phyloP scores from a whole-genome alignment of 1,140 invertebrate genomes.

The Hetaerina americana region DNA sequence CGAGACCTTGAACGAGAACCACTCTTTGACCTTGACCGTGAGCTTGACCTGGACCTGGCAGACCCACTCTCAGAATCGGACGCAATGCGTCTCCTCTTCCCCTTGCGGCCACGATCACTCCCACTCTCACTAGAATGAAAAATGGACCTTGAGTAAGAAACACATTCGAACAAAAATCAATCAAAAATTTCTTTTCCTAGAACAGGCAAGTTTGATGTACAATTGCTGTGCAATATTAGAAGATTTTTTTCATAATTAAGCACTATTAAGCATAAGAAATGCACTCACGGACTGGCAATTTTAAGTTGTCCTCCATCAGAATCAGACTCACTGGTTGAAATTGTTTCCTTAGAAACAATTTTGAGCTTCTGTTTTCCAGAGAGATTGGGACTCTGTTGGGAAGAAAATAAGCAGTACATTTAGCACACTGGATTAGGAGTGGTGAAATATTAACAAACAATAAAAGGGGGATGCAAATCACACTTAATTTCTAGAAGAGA shows the following conservation, averaged over 20 bases:
- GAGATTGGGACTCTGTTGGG: conserved; percentile 24
- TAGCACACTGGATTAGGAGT: no score
- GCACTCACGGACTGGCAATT: conserved; percentile 40
- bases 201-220: background rate
- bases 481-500: no score
- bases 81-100: conserved; percentile 10
- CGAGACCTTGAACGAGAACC: conserved; percentile 22
- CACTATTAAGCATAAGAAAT: background rate
- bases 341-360: conserved; percentile 88
- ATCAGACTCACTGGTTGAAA: conserved; percentile 87
- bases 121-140: conserved; percentile 23
- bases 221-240: background rate
- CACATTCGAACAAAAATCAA: background rate
- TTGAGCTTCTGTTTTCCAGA: conserved; percentile 70
- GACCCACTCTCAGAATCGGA: conserved; percentile 16
- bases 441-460: no score
- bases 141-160: conserved; percentile 25
- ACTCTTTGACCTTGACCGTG: conserved; percentile 23
- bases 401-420: background rate
- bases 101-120: background rate
- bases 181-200: background rate
- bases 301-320: conserved; percentile 55
- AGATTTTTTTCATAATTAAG: background rate
- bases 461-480: no score
- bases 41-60: conserved; percentile 18